Percentiles rank a stretch among this genome's conserved stretches.
These are phyloP conservation scores for Artemia franciscana DNA, from an alignment of 1,140 invertebrate species.

Conservation along the genomic window DNA sequence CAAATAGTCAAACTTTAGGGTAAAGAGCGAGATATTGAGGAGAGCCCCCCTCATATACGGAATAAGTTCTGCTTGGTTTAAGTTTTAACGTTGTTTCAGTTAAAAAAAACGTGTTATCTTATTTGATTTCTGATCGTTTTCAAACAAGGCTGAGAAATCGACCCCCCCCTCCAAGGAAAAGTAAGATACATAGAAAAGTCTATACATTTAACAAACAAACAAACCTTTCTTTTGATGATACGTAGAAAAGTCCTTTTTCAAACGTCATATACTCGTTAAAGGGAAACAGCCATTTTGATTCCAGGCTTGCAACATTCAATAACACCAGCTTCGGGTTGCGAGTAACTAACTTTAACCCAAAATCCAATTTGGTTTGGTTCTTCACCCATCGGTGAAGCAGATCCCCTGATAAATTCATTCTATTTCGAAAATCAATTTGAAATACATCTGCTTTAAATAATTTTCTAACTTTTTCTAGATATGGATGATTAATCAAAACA, in stretches of 20 bases:
- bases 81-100: too few species aligned
- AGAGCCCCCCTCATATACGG: too few species aligned
- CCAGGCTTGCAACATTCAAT: slow-evolving; percentile 14
- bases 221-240: slow-evolving; percentile 13
- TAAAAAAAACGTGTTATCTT: too few species aligned
- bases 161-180: too few species aligned
- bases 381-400: slow-evolving; percentile 16
- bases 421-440: slow-evolving; percentile 15
- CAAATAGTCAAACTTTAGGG: too few species aligned
- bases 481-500: not conserved
- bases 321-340: slow-evolving; percentile 14
- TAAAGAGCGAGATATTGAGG: too few species aligned
- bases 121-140: too few species aligned
- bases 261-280: slow-evolving; percentile 18
- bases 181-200: too few species aligned
- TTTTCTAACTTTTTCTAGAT: not conserved
- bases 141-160: too few species aligned
- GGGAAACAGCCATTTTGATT: slow-evolving; percentile 17
- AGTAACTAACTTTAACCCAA: slow-evolving; percentile 13
- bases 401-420: slow-evolving; percentile 9
- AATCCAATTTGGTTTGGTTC: slow-evolving; percentile 12
- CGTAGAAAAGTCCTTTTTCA: slow-evolving; percentile 18
- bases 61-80: too few species aligned
- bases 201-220: too few species aligned
- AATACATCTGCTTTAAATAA: slow-evolving; percentile 8